Evolutionary conservation across 2,113 vertebrate species (phyloP), one percentile per base, ranked within the genome.

Genomic region (Nipponia nippon): DNA sequence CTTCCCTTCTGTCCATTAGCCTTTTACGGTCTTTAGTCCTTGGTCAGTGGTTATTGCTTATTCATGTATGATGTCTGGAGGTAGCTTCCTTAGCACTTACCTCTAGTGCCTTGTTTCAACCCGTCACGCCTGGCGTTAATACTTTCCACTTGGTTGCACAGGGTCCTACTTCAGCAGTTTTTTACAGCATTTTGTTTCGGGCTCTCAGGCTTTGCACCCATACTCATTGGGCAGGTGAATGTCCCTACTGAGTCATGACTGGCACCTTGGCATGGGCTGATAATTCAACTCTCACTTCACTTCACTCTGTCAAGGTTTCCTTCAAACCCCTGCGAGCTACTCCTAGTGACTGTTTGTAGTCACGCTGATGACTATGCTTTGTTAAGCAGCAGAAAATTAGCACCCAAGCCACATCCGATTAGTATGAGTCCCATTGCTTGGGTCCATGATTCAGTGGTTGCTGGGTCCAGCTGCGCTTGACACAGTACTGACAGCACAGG

Each of bases 21-120:
- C 30, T 90, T 87, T 76, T 72, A 49, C 0, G 0, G 66, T 42
- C 27, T 87, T 82, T 69, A 69, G 34, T 72, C 27, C 12, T 69
- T 90, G 52, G 61, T 83, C 95, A 85, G 75, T 61, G 78, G 34
- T 95, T 83, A 96, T 85, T 94, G 93, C 23, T 95, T 83, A 87
- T 83, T 90, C 62, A 61, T 29, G 70, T 46, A 8, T 87, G 66
- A 77, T 65, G 67, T 72, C 90, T 94, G 40, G n/a, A 70, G 36
- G 61, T 59, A 87, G 50, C 69, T 93, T 84, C 72, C 46, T 84
- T 53, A 83, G 38, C 70, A 55, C 44, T 76, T 65, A 47, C 6
- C 38, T 89, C 23, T 78, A 61, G 36, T 42, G 56, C 36, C 40
- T 80, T 85, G 56, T 90, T 83, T 93, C 47, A 72, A 20, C 10